These are phyloP conservation scores for Rhopalosiphum nymphaeae DNA, from an alignment of 2,888 invertebrate species.

Conservation along the genomic window DNA sequence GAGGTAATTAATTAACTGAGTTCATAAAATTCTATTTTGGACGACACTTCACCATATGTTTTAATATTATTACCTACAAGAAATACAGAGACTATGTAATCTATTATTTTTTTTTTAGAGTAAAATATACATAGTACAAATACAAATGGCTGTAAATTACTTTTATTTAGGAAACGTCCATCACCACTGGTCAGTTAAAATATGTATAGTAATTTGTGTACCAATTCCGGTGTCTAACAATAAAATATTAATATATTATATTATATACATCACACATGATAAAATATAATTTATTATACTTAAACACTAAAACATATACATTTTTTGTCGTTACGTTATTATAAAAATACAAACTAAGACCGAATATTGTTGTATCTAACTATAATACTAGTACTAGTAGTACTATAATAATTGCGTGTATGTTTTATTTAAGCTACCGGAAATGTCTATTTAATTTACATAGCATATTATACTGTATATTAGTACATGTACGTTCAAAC, in stretches of 20 bases:
- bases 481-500: not conserved
- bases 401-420: not conserved
- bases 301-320: not conserved
- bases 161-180: not conserved
- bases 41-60: not conserved
- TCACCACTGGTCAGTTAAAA: not conserved
- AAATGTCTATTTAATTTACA: constrained; percentile 43
- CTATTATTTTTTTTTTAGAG: not conserved
- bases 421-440: constrained; percentile 35
- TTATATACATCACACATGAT: not conserved
- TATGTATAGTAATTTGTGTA: not conserved
- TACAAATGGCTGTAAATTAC: not conserved
- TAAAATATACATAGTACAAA: not conserved
- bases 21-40: not conserved
- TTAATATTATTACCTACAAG: not conserved
- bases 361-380: not conserved
- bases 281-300: not conserved
- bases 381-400: not conserved
- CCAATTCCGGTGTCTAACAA: not conserved
- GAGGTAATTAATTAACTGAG: not conserved
- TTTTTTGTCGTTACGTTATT: not conserved
- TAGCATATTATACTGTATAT: not conserved
- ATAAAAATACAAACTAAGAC: not conserved
- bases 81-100: not conserved
- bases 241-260: not conserved